Percentiles rank a stretch among this genome's conserved stretches.
Conservation (phyloP, 1,140 invertebrate genomes). For the Drosophila tristis region DNA sequence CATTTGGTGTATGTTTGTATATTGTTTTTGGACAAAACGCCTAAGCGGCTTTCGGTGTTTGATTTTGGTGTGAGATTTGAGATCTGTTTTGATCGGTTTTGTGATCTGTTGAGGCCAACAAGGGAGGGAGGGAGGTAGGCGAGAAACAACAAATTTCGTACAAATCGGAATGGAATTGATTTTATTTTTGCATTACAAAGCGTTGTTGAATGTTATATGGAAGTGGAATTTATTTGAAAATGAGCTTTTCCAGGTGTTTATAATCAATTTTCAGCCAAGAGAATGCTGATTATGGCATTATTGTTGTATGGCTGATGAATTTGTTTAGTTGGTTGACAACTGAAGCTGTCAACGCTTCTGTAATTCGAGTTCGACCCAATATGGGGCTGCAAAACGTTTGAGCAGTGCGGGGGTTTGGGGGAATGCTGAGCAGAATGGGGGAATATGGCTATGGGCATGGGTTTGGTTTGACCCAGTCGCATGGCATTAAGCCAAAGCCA, state of each 20-base stretch:
- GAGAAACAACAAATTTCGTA: conserved; percentile 29
- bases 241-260: conserved; percentile 37
- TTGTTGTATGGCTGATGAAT: conserved; percentile 55
- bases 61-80: conserved; percentile 46
- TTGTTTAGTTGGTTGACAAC: conserved; percentile 69
- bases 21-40: conserved; percentile 53
- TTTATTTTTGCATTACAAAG: conserved; percentile 46
- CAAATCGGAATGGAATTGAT: conserved; percentile 28
- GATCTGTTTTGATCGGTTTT: too few species aligned
- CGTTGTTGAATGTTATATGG: not conserved
- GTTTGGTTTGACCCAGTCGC: conserved; percentile 55
- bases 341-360: conserved; percentile 71
- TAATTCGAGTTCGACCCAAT: conserved; percentile 58
- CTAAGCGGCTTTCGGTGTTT: conserved; percentile 53
- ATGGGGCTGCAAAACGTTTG: conserved; percentile 14
- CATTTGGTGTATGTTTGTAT: conserved; percentile 11
- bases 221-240: conserved; percentile 24
- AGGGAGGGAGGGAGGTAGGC: not conserved
- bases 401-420: conserved; percentile 1
- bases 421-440: too few species aligned
- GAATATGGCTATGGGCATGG: not conserved
- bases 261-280: conserved; percentile 37
- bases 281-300: conserved; percentile 43
- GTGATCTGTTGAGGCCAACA: conserved; percentile 38
- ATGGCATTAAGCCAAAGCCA: conserved; percentile 72